Percentiles rank a stretch among this genome's conserved stretches.
phyloP scores from a whole-genome alignment of 2,113 vertebrate genomes.

The Ctenodactylus gundi region DNA sequence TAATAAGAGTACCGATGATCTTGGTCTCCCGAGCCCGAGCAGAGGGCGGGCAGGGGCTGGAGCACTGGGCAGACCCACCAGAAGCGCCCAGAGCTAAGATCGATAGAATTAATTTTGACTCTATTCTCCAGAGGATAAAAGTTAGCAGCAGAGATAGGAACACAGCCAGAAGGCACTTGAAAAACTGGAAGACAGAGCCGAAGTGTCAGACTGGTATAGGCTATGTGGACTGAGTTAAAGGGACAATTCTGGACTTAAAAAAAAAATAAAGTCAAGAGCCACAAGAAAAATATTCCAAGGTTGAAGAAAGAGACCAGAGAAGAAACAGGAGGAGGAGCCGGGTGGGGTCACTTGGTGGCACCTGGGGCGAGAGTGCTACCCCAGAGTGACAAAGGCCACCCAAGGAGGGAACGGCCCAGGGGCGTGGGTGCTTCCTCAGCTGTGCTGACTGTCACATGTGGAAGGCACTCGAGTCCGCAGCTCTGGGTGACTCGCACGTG shows the following conservation, averaged over 20 bases:
- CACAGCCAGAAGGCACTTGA: background rate
- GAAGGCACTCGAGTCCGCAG: background rate
- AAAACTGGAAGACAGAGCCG: background rate
- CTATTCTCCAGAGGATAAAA: background rate
- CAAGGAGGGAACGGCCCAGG: background rate
- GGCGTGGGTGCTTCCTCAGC: background rate
- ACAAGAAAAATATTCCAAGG: background rate
- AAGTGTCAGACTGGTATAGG: background rate
- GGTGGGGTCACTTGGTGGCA: background rate
- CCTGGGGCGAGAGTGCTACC: background rate
- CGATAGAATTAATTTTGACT: slow-evolving; percentile 4
- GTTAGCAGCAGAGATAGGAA: background rate
- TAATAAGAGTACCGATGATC: background rate
- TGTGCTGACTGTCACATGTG: background rate
- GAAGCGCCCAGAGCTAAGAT: background rate
- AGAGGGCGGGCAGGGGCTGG: background rate
- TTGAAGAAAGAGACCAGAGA: background rate
- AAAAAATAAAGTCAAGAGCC: background rate
- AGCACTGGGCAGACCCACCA: background rate
- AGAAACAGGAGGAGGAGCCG: background rate
- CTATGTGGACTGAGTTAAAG: background rate
- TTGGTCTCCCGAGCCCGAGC: background rate
- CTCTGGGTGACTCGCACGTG: background rate
- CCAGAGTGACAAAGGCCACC: background rate
- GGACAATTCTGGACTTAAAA: background rate